Conservation (phyloP, 2,888 invertebrate species). For the Alcis repandata region DNA sequence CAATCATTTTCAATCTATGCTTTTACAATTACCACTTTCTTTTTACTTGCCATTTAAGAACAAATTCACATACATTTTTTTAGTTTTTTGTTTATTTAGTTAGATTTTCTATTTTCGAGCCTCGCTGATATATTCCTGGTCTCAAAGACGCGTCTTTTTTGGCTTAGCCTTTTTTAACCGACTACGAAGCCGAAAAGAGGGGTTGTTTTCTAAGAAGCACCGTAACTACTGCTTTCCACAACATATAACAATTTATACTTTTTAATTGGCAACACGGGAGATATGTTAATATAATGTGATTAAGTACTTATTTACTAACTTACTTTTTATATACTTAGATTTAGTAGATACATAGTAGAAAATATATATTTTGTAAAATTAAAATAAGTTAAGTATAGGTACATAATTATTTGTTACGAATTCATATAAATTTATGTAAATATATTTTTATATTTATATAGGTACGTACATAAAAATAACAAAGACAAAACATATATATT, state of each 20-base stretch:
- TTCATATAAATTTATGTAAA: too few relatives aligned
- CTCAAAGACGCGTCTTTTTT: conserved; percentile 22
- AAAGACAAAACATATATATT: too few relatives aligned
- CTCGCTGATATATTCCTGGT: background rate
- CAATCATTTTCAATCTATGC: too few relatives aligned
- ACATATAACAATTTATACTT: conserved; percentile 64
- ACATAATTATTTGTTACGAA: too few relatives aligned
- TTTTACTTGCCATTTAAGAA: too few relatives aligned
- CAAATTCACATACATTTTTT: too few relatives aligned
- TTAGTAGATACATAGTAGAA: background rate
- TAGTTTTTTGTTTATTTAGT: background rate
- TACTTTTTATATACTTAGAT: background rate
- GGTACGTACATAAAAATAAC: too few relatives aligned
- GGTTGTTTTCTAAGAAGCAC: conserved; percentile 50
- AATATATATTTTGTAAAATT: background rate
- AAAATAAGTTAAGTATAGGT: too few relatives aligned
- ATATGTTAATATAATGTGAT: conserved; percentile 67
- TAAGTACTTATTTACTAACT: conserved; percentile 19
- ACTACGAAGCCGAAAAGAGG: conserved; percentile 28
- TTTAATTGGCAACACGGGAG: conserved; percentile 86
- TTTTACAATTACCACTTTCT: too few relatives aligned
- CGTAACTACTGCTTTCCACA: conserved; percentile 55
- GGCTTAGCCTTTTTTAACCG: conserved; percentile 27
- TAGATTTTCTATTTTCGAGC: background rate
- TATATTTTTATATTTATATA: too few relatives aligned